phyloP scores from a whole-genome alignment of 2,113 vertebrate genomes.

The Xiphophorus couchianus region DNA sequence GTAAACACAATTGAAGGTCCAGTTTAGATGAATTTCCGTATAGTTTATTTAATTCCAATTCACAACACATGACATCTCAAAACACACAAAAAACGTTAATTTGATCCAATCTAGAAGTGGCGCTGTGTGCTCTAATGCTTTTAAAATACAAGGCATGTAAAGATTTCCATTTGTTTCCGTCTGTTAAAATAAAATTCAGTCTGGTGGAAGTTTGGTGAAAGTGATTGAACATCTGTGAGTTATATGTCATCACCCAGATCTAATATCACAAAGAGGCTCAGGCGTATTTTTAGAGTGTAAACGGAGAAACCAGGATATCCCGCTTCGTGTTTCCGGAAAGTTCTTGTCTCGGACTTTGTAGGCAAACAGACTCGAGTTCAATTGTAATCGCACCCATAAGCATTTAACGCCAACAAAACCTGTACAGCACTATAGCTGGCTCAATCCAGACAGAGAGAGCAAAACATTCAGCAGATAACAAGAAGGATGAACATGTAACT shows the following conservation, averaged over 20 bases:
- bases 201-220: constrained; percentile 37
- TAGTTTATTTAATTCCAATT: too few species aligned
- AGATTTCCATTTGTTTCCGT: constrained; percentile 55
- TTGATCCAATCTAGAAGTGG: neutral
- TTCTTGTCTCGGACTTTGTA: constrained; percentile 52
- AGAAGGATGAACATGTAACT: neutral
- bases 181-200: constrained; percentile 38
- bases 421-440: neutral
- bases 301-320: constrained; percentile 53
- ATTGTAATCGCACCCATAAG: too few species aligned
- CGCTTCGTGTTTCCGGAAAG: constrained; percentile 56
- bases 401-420: too few species aligned
- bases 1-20: too few species aligned
- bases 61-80: too few species aligned
- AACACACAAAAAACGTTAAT: too few species aligned
- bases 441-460: neutral
- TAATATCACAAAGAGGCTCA: constrained; percentile 67
- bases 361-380: too few species aligned
- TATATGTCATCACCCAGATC: constrained; percentile 72
- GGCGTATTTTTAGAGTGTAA: constrained; percentile 70
- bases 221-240: constrained; percentile 64
- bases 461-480: neutral
- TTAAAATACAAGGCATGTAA: constrained; percentile 35
- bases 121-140: neutral
- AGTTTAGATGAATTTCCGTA: too few species aligned